These are phyloP conservation scores for Drosophila pseudoobscura DNA, from an alignment of 1,140 invertebrate species.

Conservation along the genomic window DNA sequence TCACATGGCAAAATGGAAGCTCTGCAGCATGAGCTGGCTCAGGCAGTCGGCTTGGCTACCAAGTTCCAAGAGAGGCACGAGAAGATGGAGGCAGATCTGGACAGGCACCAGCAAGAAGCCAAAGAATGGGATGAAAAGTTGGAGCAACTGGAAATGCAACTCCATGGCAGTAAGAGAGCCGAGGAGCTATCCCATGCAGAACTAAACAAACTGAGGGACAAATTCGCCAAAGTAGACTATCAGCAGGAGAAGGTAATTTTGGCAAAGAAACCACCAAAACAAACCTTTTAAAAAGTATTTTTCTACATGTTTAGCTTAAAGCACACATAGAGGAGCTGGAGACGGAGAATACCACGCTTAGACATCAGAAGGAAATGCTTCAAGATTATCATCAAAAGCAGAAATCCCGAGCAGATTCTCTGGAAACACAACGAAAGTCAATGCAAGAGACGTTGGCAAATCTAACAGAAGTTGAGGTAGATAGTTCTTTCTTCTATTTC, in stretches of 20 bases:
- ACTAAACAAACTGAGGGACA: constrained; percentile 74
- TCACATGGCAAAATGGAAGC: constrained; percentile 46
- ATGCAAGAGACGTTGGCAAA: constrained; percentile 67
- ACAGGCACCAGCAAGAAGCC: constrained; percentile 28
- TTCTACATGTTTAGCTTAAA: constrained; percentile 44
- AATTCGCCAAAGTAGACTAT: constrained; percentile 69
- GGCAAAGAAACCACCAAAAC: neutral
- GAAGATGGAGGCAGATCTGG: constrained; percentile 64
- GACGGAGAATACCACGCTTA: constrained; percentile 61
- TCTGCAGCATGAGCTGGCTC: constrained; percentile 72
- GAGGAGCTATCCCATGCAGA: constrained; percentile 69
- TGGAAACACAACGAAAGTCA: constrained; percentile 70
- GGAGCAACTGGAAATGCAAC: constrained; percentile 69
- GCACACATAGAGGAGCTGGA: constrained; percentile 63
- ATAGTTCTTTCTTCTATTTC: no score
- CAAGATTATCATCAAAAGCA: constrained; percentile 80
- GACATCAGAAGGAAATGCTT: constrained; percentile 73
- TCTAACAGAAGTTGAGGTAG: constrained; percentile 75
- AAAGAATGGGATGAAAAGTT: constrained; percentile 49
- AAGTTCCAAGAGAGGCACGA: constrained; percentile 79
- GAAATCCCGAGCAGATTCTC: constrained; percentile 61
- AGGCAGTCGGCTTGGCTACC: constrained; percentile 67
- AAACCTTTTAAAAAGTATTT: neutral
- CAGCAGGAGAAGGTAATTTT: constrained; percentile 66
- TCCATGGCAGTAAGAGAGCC: constrained; percentile 58